Conservation (phyloP, 1,140 invertebrate genomes). For the Megalonaias nervosa region DNA sequence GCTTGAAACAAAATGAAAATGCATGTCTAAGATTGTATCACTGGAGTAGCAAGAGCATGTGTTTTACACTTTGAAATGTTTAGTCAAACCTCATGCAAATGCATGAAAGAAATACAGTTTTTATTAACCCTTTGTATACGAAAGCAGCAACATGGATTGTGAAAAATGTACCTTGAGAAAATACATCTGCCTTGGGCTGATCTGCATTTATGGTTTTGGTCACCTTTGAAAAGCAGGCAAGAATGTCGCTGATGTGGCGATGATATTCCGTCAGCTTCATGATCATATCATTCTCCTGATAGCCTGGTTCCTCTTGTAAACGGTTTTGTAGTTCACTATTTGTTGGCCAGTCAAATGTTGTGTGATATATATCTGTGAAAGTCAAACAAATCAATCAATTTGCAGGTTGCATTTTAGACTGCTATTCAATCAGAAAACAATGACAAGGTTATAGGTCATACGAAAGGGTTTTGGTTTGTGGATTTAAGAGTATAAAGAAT, state of each 20-base stretch:
- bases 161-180: constrained; percentile 64
- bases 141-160: not conserved
- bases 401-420: not conserved
- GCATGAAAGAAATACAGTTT: not conserved
- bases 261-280: constrained; percentile 64
- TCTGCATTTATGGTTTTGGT: constrained; percentile 69
- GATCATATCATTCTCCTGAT: constrained; percentile 65
- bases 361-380: constrained; percentile 69
- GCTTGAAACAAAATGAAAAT: too few relatives aligned
- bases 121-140: not conserved
- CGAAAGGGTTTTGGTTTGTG: too few relatives aligned
- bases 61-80: too few relatives aligned
- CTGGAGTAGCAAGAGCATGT: too few relatives aligned
- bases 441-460: too few relatives aligned
- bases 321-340: constrained; percentile 59
- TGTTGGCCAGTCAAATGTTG: constrained; percentile 69
- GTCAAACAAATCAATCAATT: not conserved
- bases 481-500: too few relatives aligned
- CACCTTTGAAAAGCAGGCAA: constrained; percentile 56
- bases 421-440: not conserved
- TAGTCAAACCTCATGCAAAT: too few relatives aligned
- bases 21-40: too few relatives aligned
- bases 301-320: constrained; percentile 59
- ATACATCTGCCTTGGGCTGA: constrained; percentile 71
- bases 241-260: constrained; percentile 64